Evolutionary conservation across 1,140 invertebrate species (phyloP).

Genomic region (Augochlora pura): DNA sequence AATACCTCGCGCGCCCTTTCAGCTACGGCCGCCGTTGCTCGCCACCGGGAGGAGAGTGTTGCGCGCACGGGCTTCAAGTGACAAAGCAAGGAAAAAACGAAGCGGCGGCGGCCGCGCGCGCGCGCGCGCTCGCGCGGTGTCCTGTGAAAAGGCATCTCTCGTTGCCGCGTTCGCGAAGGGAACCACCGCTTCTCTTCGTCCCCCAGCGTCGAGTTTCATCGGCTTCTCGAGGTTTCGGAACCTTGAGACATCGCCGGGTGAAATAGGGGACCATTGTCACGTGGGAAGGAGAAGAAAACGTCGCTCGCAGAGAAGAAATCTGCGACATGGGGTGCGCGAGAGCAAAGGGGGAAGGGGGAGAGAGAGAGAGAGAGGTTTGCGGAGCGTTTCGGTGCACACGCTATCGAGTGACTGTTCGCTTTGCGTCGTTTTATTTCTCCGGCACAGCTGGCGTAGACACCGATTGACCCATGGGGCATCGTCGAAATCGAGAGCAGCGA

Average conservation of each 20-base stretch:
- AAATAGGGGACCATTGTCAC: constrained; percentile 61
- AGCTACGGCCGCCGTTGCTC: too few relatives aligned
- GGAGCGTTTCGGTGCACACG: neutral
- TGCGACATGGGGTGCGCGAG: neutral
- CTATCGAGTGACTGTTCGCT: too few relatives aligned
- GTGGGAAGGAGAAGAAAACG: constrained; percentile 26
- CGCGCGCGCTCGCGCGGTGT: neutral
- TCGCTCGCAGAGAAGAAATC: neutral
- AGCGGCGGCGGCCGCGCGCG: too few relatives aligned
- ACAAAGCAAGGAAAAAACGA: constrained; percentile 8
- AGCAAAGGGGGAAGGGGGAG: too few relatives aligned
- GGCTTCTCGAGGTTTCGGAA: constrained; percentile 50
- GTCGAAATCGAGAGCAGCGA: too few relatives aligned
- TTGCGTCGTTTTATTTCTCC: too few relatives aligned
- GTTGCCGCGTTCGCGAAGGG: neutral
- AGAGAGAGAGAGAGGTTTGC: neutral
- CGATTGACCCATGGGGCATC: too few relatives aligned
- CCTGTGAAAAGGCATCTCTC: neutral
- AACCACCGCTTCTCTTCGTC: constrained; percentile 2
- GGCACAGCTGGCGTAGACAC: too few relatives aligned
- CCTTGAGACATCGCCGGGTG: constrained; percentile 26
- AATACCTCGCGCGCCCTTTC: neutral
- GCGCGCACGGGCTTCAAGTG: neutral
- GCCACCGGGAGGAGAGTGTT: too few relatives aligned
- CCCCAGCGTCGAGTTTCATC: constrained; percentile 67